phyloP scores from a whole-genome alignment of 1,140 invertebrate species.

The Bilobella aurantiaca region DNA sequence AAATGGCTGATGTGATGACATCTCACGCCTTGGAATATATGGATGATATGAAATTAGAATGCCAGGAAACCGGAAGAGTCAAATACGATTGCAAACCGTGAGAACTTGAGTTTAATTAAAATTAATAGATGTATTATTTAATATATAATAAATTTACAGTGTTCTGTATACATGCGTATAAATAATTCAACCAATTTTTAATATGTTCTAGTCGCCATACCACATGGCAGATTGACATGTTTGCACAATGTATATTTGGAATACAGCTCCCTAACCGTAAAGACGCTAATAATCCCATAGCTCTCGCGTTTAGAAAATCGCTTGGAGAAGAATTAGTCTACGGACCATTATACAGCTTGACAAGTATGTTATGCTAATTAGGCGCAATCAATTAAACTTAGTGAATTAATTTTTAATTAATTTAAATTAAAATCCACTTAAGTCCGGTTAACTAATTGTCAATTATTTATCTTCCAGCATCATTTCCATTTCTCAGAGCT shows the following conservation, averaged over 20 bases:
- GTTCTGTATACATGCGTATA: no score
- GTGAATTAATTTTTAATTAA: no score
- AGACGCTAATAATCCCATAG: slow-evolving; percentile 24
- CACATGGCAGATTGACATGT: slow-evolving; percentile 26
- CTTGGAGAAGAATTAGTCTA: slow-evolving; percentile 17
- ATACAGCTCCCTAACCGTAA: slow-evolving; percentile 16
- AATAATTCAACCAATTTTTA: no score
- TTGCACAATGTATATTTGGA: slow-evolving; percentile 20
- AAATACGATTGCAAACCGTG: slow-evolving; percentile 23
- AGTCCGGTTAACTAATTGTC: no score
- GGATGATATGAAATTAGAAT: slow-evolving; percentile 12
- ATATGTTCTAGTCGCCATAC: slow-evolving; percentile 15
- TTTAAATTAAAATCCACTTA: no score
- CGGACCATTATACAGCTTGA: slow-evolving; percentile 13
- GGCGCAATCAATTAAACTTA: no score
- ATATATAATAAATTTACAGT: no score
- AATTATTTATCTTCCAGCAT: no score
- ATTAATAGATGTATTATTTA: no score
- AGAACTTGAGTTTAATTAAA: no score
- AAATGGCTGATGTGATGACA: slow-evolving; percentile 11
- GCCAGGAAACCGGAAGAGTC: slow-evolving; percentile 7
- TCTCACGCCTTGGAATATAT: slow-evolving; percentile 8
- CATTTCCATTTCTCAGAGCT: no score
- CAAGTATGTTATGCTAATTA: no score
- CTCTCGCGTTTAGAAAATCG: slow-evolving; percentile 17